These are phyloP conservation scores for Cosmopolites sordidus DNA, from an alignment of 2,888 invertebrate genomes.

Conservation along the genomic window DNA sequence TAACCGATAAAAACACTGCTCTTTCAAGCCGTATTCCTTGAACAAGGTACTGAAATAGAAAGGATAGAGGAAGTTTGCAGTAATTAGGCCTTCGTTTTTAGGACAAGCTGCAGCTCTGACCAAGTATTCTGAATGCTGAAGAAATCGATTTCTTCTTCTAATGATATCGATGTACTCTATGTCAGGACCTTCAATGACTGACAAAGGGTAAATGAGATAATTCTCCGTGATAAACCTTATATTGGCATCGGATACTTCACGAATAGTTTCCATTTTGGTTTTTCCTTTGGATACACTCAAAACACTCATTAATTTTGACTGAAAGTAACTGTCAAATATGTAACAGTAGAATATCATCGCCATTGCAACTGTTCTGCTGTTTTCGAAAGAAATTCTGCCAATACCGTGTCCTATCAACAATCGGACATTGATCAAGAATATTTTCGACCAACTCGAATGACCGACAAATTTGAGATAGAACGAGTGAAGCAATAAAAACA, in stretches of 20 bases:
- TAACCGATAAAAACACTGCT: constrained; percentile 12
- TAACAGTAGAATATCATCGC: constrained; percentile 11
- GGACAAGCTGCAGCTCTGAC: neutral
- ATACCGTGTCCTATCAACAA: neutral
- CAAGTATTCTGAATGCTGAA: neutral
- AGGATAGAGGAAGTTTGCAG: neutral
- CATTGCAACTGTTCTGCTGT: constrained; percentile 11
- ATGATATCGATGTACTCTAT: neutral
- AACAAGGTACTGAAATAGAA: neutral
- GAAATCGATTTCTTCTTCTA: neutral
- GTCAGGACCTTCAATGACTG: neutral
- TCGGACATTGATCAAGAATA: constrained; percentile 8
- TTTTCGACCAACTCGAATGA: neutral
- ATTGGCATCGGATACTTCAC: constrained; percentile 2
- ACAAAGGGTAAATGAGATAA: neutral
- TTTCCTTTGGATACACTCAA: neutral
- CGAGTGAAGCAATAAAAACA: neutral
- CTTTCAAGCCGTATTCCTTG: constrained; percentile 10
- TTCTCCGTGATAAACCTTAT: no score
- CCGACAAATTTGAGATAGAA: constrained; percentile 1
- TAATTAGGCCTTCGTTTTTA: constrained; percentile 6
- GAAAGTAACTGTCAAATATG: constrained; percentile 4
- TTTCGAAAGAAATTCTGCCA: constrained; percentile 1
- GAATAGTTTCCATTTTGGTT: neutral
- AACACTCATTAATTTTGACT: constrained; percentile 11